phyloP scores from a whole-genome alignment of 2,797 vertebrate species.

The Varecia variegata region DNA sequence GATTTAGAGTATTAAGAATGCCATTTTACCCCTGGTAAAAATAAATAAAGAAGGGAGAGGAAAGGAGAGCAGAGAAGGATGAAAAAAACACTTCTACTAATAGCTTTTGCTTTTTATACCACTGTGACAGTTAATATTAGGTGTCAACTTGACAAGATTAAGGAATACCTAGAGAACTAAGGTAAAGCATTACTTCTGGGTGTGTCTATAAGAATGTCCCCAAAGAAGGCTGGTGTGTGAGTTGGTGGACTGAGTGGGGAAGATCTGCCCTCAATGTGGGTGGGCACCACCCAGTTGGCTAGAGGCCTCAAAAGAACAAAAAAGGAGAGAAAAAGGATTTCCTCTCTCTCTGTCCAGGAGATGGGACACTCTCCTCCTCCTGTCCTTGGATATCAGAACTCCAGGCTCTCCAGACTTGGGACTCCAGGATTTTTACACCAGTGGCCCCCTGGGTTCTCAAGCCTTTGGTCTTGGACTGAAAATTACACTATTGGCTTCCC shows the following conservation, averaged over 20 bases:
- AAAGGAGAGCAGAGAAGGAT: too few relatives aligned
- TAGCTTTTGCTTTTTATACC: background rate
- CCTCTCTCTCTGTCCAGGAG: background rate
- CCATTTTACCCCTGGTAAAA: background rate
- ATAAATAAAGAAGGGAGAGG: background rate
- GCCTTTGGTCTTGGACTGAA: background rate
- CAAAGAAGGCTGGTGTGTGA: background rate
- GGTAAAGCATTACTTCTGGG: background rate
- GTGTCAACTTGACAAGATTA: background rate
- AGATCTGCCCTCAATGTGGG: background rate
- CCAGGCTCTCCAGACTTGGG: background rate
- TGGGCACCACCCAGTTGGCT: background rate
- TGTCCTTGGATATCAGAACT: background rate
- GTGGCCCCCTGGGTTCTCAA: too few relatives aligned
- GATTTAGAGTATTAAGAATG: background rate
- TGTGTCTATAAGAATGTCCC: background rate
- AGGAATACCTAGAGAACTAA: background rate
- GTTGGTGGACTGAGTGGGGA: background rate
- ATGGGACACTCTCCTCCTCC: background rate
- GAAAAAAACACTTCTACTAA: background rate
- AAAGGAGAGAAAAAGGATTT: background rate
- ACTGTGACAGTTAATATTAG: background rate
- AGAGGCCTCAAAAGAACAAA: background rate
- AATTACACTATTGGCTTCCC: background rate
- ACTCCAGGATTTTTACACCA: background rate